Evolutionary conservation across 92 coral and sea anemone genomes (phyloP).

Genomic region (Paramuricea clavata): DNA sequence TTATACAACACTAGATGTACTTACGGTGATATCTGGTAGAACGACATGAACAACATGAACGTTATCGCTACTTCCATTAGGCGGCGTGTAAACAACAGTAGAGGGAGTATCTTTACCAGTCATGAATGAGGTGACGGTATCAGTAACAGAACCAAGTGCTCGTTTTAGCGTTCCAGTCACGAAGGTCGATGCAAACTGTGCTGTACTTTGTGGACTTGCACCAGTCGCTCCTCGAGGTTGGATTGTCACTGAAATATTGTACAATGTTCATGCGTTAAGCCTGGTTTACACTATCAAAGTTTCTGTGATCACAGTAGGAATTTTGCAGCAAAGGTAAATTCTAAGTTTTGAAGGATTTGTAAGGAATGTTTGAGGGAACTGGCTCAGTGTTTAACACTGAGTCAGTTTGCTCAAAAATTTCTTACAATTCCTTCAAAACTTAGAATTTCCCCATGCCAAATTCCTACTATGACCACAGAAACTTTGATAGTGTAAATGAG

Average conservation of each 20-base stretch:
- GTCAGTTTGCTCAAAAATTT: too few relatives aligned
- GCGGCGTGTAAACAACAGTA: constrained; percentile 27
- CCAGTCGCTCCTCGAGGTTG: constrained; percentile 38
- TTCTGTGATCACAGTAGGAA: too few relatives aligned
- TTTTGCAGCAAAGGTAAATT: too few relatives aligned
- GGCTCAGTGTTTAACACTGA: too few relatives aligned
- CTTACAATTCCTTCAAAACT: too few relatives aligned
- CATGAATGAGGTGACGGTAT: constrained; percentile 74
- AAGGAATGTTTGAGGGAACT: too few relatives aligned
- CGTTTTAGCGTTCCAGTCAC: constrained; percentile 85
- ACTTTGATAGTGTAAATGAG: too few relatives aligned
- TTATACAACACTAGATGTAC: not conserved
- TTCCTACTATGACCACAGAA: too few relatives aligned
- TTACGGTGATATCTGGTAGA: constrained; percentile 3
- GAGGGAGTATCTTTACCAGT: constrained; percentile 38
- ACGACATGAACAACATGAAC: constrained; percentile 39
- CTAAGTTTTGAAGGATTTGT: too few relatives aligned
- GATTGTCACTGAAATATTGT: constrained; percentile 20
- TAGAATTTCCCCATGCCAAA: too few relatives aligned
- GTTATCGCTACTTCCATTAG: constrained; percentile 11
- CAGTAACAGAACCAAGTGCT: constrained; percentile 73
- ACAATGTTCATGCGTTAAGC: not conserved
- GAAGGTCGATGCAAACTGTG: constrained; percentile 72
- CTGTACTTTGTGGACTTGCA: constrained; percentile 35
- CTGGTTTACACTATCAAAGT: too few relatives aligned